These are phyloP conservation scores for Drosophila villosipedis DNA, from an alignment of 2,888 invertebrate genomes.

Conservation along the genomic window DNA sequence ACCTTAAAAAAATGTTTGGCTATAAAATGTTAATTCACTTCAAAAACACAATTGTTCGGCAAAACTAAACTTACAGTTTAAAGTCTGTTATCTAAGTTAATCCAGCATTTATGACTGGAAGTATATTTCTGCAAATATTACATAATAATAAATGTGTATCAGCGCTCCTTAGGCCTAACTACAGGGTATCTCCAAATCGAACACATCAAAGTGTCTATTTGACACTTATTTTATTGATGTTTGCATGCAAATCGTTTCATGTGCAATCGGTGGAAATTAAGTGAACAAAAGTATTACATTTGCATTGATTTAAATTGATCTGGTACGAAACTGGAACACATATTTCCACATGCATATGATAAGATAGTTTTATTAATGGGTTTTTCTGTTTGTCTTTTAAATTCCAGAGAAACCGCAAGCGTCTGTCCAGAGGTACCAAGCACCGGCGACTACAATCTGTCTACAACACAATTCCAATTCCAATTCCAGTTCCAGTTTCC, in stretches of 20 bases:
- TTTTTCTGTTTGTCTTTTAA: constrained; percentile 27
- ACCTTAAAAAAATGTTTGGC: background rate
- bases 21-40: background rate
- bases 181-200: constrained; percentile 14
- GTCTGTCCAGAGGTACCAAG: constrained; percentile 36
- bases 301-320: constrained; percentile 27
- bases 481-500: constrained; percentile 11
- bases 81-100: background rate
- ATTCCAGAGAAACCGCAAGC: constrained; percentile 53
- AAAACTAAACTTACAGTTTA: background rate
- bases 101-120: background rate
- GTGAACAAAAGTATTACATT: constrained; percentile 27
- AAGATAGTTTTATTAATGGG: constrained; percentile 30
- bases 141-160: background rate
- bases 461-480: constrained; percentile 30
- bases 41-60: background rate
- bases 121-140: background rate
- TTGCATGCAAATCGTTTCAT: constrained; percentile 56
- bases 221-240: constrained; percentile 40
- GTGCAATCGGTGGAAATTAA: constrained; percentile 30
- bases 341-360: constrained; percentile 25
- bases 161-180: background rate
- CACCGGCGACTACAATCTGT: constrained; percentile 28
- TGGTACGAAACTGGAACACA: constrained; percentile 1
- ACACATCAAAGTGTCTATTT: background rate